phyloP scores from a whole-genome alignment of 2,888 invertebrate species.

The Spisula subtruncata region DNA sequence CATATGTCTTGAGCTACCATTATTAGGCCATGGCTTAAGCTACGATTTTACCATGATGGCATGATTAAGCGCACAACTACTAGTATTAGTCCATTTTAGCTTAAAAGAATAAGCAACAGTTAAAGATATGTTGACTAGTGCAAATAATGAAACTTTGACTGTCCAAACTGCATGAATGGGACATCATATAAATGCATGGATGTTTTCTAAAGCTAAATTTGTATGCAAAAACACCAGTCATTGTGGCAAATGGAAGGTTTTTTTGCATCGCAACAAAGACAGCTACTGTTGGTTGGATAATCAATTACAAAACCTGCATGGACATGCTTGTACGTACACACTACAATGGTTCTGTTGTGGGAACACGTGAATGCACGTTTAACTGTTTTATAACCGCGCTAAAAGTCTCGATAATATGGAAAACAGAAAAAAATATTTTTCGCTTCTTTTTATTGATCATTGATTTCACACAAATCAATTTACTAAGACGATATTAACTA shows the following conservation, averaged over 20 bases:
- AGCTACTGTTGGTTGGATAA: constrained; percentile 5
- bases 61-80: too few species aligned
- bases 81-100: too few species aligned
- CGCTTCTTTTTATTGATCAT: too few species aligned
- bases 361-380: background rate
- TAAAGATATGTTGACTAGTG: background rate
- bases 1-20: too few species aligned
- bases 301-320: constrained; percentile 27
- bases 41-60: too few species aligned
- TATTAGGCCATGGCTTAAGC: too few species aligned
- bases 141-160: background rate
- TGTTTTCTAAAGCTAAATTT: constrained; percentile 16
- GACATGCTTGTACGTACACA: background rate
- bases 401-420: background rate
- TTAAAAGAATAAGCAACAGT: background rate
- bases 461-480: too few species aligned
- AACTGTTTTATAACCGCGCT: constrained; percentile 7
- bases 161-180: background rate
- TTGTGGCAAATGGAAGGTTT: constrained; percentile 11
- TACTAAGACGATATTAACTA: too few species aligned
- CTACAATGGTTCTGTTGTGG: constrained; percentile 3
- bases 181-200: constrained; percentile 2
- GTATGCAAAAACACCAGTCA: constrained; percentile 16
- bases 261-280: constrained; percentile 21
- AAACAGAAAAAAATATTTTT: background rate